A percentile compares a stretch with the other conserved stretches of the same genome.
phyloP scores from a whole-genome alignment of 2,888 invertebrate species.

The Andrena bucephala region DNA sequence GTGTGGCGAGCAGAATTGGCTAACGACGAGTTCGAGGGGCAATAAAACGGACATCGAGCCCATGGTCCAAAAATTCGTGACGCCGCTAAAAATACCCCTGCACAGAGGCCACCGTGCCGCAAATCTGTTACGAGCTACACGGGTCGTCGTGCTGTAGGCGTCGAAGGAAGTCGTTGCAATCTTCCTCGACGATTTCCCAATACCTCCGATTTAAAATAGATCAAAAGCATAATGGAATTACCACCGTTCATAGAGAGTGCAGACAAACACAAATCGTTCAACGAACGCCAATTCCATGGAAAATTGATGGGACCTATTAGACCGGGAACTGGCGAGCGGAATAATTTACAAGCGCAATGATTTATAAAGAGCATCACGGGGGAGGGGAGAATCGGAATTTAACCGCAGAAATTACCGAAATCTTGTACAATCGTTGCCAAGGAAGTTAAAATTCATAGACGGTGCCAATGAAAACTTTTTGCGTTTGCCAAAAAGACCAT shows the following conservation, averaged over 20 bases:
- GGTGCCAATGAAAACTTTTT: constrained; percentile 7
- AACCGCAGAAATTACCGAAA: constrained; percentile 1
- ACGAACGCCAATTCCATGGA: background rate
- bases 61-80: constrained; percentile 18
- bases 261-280: background rate
- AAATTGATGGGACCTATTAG: background rate
- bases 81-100: background rate
- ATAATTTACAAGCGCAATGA: background rate
- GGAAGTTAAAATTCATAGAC: background rate
- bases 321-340: background rate
- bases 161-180: background rate
- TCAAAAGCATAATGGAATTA: background rate
- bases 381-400: background rate
- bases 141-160: constrained; percentile 10
- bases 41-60: constrained; percentile 30
- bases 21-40: constrained; percentile 6
- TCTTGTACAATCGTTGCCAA: constrained; percentile 9
- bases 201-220: background rate
- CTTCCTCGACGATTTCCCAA: background rate
- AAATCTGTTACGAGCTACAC: background rate
- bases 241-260: background rate
- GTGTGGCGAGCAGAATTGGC: constrained; percentile 9
- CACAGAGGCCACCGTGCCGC: constrained; percentile 7
- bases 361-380: background rate
- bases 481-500: background rate